Percentiles rank a stretch among this genome's conserved stretches.
phyloP scores from a whole-genome alignment of 2,888 invertebrate species.

The Slavum lentiscoides region DNA sequence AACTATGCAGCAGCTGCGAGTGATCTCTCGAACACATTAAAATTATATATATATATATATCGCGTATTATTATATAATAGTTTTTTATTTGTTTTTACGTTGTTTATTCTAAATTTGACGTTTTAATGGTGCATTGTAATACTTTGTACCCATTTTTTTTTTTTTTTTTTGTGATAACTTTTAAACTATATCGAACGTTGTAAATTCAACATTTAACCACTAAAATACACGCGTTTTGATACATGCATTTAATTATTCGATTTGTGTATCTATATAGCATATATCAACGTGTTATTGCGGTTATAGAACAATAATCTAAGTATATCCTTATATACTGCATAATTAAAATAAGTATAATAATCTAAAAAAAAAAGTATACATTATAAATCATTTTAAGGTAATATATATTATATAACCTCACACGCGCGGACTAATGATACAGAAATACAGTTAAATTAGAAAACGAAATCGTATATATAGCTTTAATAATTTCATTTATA shows the following conservation, averaged over 20 bases:
- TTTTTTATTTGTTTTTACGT: too few species aligned
- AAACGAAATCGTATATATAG: neutral
- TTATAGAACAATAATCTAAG: constrained; percentile 5
- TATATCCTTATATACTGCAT: too few species aligned
- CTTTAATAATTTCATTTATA: neutral
- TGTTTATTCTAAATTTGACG: neutral
- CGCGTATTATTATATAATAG: too few species aligned
- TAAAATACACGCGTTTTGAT: neutral
- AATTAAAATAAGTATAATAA: too few species aligned
- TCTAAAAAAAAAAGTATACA: neutral
- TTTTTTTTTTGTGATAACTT: constrained; percentile 1
- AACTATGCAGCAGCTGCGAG: too few species aligned
- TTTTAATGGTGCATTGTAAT: neutral
- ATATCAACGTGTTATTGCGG: neutral
- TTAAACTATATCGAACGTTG: neutral
- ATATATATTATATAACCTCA: too few species aligned
- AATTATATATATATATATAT: too few species aligned
- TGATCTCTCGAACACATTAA: too few species aligned
- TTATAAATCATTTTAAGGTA: constrained; percentile 14
- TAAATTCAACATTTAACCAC: neutral
- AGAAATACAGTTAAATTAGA: neutral
- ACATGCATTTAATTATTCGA: neutral
- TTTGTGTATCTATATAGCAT: neutral
- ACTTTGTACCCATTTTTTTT: neutral
- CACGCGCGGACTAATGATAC: too few species aligned